Base-by-base conservation (phyloP, 1,140 invertebrate species). In the Drosophila sproati region DNA sequence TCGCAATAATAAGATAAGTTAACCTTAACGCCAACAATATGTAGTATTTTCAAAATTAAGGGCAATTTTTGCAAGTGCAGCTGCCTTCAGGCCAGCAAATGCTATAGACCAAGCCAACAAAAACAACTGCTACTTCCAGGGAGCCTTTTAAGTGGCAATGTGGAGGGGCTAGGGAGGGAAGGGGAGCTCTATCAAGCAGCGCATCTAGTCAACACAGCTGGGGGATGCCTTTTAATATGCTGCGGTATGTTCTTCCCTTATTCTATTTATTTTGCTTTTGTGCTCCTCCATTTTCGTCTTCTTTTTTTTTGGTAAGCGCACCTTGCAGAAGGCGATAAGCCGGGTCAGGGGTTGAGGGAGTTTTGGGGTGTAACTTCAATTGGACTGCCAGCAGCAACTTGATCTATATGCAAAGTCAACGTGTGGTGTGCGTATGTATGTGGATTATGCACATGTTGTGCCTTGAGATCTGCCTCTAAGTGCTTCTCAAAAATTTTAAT, bases 381-480 rank as follows among this genome's bases (percentile, higher is more conserved):
- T 59, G 20, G 48, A 29, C 50, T 54, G 37, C 45, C 68, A 70
- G 75, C 76, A 62, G 39, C 57, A 63, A 66, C 67, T 71, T 77
- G 77, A 60, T 80, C 77, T 72, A 83, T 80, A 80, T 83, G 77
- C 81, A 80, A 61, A 62, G 73, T 50, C 55, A 62, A 67, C 50
- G 55, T 59, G 34, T 60, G 20, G 20, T 1, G 20, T 20, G 20
- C 20, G 28, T 67, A 54, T 45, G 28, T 29, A 47, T 66, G 56
- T 54, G 64, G 78, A 85, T 83, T 83, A 85, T 85, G 81, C 81
- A 83, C 81, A 83, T 83, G 81, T 86, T 80, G 77, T 63, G 81
- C 64, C 56, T 50, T 85, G 59, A 63, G 45, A 52, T 50, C 50
- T 52, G 57, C 45, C 37, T 55, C 56, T 63, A 85, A 86, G 70